phyloP scores from a whole-genome alignment of 2,113 vertebrate species.

The Antechinus stuartii region DNA sequence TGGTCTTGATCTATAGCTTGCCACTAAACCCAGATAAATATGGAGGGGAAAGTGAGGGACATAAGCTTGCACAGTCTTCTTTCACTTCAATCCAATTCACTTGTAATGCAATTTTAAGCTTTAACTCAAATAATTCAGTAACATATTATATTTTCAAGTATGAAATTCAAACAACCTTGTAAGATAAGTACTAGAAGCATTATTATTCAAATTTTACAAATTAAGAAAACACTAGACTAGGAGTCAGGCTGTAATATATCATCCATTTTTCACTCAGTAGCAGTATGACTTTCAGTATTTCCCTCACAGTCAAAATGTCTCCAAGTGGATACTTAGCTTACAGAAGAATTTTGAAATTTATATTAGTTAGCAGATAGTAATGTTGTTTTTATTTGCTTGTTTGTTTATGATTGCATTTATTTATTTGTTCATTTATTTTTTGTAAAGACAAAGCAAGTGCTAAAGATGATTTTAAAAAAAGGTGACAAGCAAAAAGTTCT shows the following conservation, averaged over 20 bases:
- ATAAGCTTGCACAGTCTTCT: no score
- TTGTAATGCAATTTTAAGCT: not conserved
- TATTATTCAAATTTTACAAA: not conserved
- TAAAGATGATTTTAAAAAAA: not conserved
- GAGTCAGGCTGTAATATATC: not conserved
- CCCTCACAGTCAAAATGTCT: not conserved
- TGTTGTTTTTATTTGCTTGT: no score
- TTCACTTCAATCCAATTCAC: no score
- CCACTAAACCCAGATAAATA: no score
- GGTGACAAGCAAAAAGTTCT: not conserved
- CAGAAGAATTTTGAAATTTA: not conserved
- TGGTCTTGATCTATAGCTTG: no score
- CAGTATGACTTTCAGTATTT: not conserved
- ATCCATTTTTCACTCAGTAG: not conserved
- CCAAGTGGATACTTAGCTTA: not conserved
- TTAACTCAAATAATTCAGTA: not conserved
- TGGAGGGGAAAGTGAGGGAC: no score
- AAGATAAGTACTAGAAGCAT: not conserved
- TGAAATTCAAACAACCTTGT: not conserved
- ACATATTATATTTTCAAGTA: not conserved
- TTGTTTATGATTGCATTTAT: no score
- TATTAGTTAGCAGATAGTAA: not conserved
- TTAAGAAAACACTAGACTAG: not conserved
- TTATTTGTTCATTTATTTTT: not conserved
- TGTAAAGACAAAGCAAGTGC: not conserved